Percentiles rank a stretch among this genome's conserved stretches.
phyloP scores from a whole-genome alignment of 2,797 vertebrate genomes.

The Xyrichtys novacula region DNA sequence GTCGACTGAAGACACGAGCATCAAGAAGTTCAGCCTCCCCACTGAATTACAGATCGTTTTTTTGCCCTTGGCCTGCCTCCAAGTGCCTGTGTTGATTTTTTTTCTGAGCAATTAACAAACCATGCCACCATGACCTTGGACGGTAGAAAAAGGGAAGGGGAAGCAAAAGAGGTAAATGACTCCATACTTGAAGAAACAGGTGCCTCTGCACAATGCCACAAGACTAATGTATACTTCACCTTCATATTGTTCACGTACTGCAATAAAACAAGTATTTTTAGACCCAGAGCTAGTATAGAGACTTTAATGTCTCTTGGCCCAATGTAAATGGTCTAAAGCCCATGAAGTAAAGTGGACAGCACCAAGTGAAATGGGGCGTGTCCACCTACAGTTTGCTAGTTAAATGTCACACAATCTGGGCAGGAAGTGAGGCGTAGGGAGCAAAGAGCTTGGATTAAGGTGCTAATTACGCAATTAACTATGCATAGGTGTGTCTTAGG shows the following conservation, averaged over 20 bases:
- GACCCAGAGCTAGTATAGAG: too few species aligned
- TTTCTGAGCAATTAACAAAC: slow-evolving; percentile 66
- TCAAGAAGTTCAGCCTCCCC: slow-evolving; percentile 62
- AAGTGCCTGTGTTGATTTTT: slow-evolving; percentile 61
- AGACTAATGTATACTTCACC: background rate
- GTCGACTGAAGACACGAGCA: slow-evolving; percentile 58
- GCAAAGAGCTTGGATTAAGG: too few species aligned
- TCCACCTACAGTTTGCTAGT: too few species aligned
- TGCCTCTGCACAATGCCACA: background rate
- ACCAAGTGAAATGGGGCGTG: too few species aligned
- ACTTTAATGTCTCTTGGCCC: too few species aligned
- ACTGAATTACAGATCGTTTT: slow-evolving; percentile 64
- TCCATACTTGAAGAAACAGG: slow-evolving; percentile 1
- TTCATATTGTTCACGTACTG: background rate
- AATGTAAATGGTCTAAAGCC: too few species aligned
- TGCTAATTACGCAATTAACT: too few species aligned
- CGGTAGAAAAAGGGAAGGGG: slow-evolving; percentile 3
- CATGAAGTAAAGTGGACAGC: too few species aligned
- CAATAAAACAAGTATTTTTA: too few species aligned
- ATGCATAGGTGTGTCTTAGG: too few species aligned
- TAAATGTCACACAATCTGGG: too few species aligned
- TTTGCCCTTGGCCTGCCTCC: slow-evolving; percentile 66
- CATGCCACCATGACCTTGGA: slow-evolving; percentile 66
- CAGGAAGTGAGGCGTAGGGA: too few species aligned
- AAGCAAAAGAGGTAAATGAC: background rate